Base-by-base conservation (phyloP, 1,140 invertebrate genomes). In the Bilobella aurantiaca region DNA sequence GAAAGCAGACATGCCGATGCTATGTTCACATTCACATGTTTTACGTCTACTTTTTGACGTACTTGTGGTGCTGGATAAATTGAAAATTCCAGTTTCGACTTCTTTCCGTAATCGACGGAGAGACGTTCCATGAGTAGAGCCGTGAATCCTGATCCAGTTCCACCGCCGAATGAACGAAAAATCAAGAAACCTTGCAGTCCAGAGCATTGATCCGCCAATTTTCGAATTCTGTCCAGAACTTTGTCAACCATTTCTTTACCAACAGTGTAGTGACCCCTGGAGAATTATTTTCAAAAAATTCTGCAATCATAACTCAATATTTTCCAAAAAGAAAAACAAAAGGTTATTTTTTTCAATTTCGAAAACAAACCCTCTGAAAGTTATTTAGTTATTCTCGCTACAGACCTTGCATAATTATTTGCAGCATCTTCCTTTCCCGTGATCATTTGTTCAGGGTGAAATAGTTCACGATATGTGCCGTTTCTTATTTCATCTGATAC, bases 111-210 rank as follows among this genome's bases (percentile, higher is more conserved):
- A 72, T 93, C 90, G 1, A 91, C 87, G 18, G 87, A 90, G 23
- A 93, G 81, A 63, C 89, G 80, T 78, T 93, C 89, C 90, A 93
- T 93, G 34, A 93, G 80, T 47, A 93, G 78, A 0, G 90, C 90
- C 3, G 88, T 88, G 78, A 93, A 93, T 3, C 90, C 90, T 21
- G 89, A 91, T 12, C 90, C 90, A 68, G 91, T 93, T 49, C 90
- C 91, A 53, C 92, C 93, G 42, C 93, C 92, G 76, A 95, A 94
- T 0, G 89, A 89, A 78, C 92, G 91, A 77, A 93, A 93, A 71
- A 94, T 88, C 12, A 94, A 80, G 78, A 93, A 93, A 0, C 67
- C 67, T 63, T 69, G 67, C 5, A 87, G 79, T 27, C 90, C 89
- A 56, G 87, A 87, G 77, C 91, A 93, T 78, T 91, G 87, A 75